A percentile compares a stretch with the other conserved stretches of the same genome.
phyloP scores from a whole-genome alignment of 1,140 invertebrate genomes.

The Leptinotarsa lineolata region DNA sequence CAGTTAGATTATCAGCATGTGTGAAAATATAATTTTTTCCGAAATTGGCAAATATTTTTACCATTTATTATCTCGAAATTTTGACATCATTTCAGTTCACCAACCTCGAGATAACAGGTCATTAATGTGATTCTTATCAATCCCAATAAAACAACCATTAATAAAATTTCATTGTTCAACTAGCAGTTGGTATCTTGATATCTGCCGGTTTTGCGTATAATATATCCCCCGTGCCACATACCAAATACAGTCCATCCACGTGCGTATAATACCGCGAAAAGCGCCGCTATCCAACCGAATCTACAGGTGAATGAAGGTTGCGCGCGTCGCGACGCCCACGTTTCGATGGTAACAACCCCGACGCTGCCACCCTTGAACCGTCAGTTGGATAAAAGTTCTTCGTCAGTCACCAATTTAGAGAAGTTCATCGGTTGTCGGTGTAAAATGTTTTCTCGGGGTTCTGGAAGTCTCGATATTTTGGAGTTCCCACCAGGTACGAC shows the following conservation, averaged over 20 bases:
- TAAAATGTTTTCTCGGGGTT: no score
- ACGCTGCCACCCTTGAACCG: slow-evolving; percentile 26
- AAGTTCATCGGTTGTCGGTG: no score
- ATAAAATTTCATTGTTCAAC: slow-evolving; percentile 2
- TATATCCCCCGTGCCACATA: background rate
- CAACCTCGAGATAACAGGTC: slow-evolving; percentile 26
- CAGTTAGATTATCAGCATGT: no score
- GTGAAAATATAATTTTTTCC: background rate
- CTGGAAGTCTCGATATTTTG: no score
- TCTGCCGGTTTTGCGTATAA: background rate
- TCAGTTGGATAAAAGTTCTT: slow-evolving; percentile 24
- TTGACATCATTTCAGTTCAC: slow-evolving; percentile 35
- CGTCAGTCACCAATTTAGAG: background rate
- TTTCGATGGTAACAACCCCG: slow-evolving; percentile 34
- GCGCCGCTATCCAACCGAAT: background rate
- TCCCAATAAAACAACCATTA: background rate
- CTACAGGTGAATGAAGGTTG: slow-evolving; percentile 31
- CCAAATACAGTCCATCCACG: slow-evolving; percentile 8
- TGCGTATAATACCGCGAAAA: slow-evolving; percentile 23
- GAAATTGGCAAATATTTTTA: background rate
- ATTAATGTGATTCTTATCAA: slow-evolving; percentile 3
- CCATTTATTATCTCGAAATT: slow-evolving; percentile 12
- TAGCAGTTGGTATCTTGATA: background rate
- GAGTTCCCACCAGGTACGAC: no score
- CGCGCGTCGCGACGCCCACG: slow-evolving; percentile 45